Conservation (phyloP, 2,888 invertebrate genomes). For the Mechanitis mazaeus region DNA sequence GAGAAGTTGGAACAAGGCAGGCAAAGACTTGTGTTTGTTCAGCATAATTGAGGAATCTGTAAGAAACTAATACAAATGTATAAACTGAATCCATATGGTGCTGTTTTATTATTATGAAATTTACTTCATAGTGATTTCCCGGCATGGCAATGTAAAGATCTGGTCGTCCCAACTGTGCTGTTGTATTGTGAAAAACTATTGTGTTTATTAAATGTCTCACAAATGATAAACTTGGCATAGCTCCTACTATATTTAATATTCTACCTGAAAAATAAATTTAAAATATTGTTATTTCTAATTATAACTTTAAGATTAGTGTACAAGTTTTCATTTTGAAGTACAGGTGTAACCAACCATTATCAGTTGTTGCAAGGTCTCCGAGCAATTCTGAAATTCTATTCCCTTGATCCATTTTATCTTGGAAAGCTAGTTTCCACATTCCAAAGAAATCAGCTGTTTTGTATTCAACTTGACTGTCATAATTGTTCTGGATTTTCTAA, state of each 20-base stretch:
- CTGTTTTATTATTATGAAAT: slow-evolving; percentile 12
- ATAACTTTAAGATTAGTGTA: not conserved
- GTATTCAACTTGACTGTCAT: slow-evolving; percentile 59
- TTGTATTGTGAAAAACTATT: slow-evolving; percentile 75
- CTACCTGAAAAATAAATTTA: slow-evolving; percentile 57
- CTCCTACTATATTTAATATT: slow-evolving; percentile 77
- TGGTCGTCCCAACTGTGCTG: slow-evolving; percentile 76
- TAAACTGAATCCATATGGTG: slow-evolving; percentile 54
- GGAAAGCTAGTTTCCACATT: slow-evolving; percentile 73
- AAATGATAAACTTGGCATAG: slow-evolving; percentile 75
- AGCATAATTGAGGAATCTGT: slow-evolving; percentile 72
- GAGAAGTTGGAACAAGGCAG: slow-evolving; percentile 81
- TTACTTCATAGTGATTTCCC: slow-evolving; percentile 78
- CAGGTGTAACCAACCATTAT: slow-evolving; percentile 48
- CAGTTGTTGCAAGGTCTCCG: slow-evolving; percentile 68
- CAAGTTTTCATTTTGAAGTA: no score
- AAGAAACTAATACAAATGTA: slow-evolving; percentile 39
- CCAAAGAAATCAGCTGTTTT: slow-evolving; percentile 76
- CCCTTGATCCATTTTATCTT: slow-evolving; percentile 77
- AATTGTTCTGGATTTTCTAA: slow-evolving; percentile 51
- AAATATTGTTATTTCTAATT: not conserved
- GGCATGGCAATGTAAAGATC: slow-evolving; percentile 79
- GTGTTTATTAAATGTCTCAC: slow-evolving; percentile 79
- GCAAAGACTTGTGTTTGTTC: slow-evolving; percentile 77
- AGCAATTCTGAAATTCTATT: slow-evolving; percentile 73